A percentile compares a stretch with the other conserved stretches of the same genome.
Evolutionary conservation across 2,797 vertebrate species (phyloP).

Genomic region (Meriones psammophilus): DNA sequence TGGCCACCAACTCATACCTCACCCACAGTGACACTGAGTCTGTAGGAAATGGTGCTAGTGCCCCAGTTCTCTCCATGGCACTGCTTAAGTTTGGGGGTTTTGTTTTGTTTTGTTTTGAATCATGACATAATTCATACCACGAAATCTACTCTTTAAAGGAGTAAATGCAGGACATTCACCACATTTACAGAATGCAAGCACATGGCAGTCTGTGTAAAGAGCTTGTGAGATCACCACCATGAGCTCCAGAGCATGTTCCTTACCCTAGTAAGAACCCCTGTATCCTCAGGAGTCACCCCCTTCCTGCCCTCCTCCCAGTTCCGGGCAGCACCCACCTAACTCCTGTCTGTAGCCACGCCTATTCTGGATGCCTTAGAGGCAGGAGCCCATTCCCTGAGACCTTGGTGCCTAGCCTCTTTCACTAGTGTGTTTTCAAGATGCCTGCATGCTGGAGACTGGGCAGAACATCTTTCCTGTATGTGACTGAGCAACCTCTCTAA

Average conservation of each 20-base stretch:
- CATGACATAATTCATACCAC: not conserved
- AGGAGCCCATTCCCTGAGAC: rapidly evolving
- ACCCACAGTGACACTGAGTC: rapidly evolving
- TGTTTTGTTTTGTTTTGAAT: not conserved
- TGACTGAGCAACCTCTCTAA: not conserved
- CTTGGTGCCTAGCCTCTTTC: not conserved
- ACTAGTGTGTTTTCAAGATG: not conserved
- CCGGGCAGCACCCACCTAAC: rapidly evolving
- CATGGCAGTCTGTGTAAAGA: not conserved
- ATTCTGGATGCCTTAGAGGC: rapidly evolving
- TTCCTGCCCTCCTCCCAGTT: not conserved
- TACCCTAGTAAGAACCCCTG: too few relatives aligned
- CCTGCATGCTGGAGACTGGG: rapidly evolving
- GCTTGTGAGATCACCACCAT: not conserved
- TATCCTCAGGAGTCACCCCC: not conserved
- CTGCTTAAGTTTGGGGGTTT: not conserved
- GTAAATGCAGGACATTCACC: rapidly evolving
- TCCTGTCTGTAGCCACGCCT: rapidly evolving
- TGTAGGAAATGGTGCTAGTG: not conserved
- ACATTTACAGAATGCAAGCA: not conserved
- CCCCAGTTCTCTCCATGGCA: rapidly evolving
- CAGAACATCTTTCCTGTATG: not conserved
- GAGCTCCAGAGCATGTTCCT: not conserved
- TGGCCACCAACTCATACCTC: rapidly evolving
- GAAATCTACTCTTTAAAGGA: not conserved